Conservation (phyloP, 2,888 invertebrate genomes). For the Macaria liturata region DNA sequence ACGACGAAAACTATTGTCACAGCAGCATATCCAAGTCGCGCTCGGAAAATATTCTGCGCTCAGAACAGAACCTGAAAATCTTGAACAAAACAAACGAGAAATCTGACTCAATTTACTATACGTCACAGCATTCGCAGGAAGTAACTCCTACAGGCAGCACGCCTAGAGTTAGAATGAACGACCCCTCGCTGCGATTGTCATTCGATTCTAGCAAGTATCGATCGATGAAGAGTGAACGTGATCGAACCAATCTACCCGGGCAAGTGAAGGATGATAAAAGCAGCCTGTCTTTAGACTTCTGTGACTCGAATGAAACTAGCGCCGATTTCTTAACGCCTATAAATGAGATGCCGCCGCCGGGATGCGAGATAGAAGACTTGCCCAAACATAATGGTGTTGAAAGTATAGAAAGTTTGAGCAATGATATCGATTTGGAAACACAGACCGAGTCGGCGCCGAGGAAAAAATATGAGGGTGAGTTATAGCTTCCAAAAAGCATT, state of each 20-base stretch:
- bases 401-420: conserved; percentile 71
- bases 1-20: conserved; percentile 73
- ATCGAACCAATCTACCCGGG: conserved; percentile 54
- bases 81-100: conserved; percentile 60
- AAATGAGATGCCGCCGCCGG: conserved; percentile 78
- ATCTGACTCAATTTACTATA: conserved; percentile 77
- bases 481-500: too few species aligned
- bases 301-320: conserved; percentile 79
- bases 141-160: conserved; percentile 70
- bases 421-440: conserved; percentile 72
- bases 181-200: conserved; percentile 68
- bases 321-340: conserved; percentile 79
- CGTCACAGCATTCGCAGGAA: conserved; percentile 76
- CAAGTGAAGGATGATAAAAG: conserved; percentile 67
- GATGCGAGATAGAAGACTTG: conserved; percentile 75
- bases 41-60: conserved; percentile 74
- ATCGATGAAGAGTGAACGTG: conserved; percentile 64
- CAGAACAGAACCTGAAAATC: conserved; percentile 66
- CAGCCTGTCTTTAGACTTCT: conserved; percentile 73
- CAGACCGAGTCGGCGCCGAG: conserved; percentile 75
- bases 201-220: conserved; percentile 75
- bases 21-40: conserved; percentile 78
- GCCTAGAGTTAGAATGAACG: conserved; percentile 62
- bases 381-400: conserved; percentile 74
- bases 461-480: conserved; percentile 62